A percentile compares a stretch with the other conserved stretches of the same genome.
Evolutionary conservation across 2,113 vertebrate genomes (phyloP).

Genomic region (Corythornis madagascariensis): DNA sequence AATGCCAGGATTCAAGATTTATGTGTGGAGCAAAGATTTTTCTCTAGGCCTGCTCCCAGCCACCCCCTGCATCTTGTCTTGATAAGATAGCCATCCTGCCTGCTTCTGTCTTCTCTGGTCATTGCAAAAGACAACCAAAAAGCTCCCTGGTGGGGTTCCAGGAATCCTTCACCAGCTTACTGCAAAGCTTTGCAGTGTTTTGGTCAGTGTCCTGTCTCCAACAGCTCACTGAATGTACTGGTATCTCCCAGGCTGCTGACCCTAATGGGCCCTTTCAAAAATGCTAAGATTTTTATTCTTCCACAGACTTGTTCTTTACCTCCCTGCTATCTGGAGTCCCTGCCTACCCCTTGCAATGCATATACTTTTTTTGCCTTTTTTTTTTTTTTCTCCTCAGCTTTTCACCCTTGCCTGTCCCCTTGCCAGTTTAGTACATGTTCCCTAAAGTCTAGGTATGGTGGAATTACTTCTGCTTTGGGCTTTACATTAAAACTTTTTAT

Average conservation of each 20-base stretch:
- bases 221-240: neutral
- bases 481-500: neutral
- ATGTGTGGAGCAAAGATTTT: neutral
- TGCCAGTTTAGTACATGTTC: neutral
- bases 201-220: neutral
- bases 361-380: neutral
- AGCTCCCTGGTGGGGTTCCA: neutral
- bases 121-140: neutral
- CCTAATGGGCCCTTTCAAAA: neutral
- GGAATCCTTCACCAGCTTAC: neutral
- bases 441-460: neutral
- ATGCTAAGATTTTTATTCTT: neutral
- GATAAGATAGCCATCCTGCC: neutral
- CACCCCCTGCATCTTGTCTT: neutral
- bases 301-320: neutral
- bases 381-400: neutral
- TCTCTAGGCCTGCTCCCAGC: neutral
- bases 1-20: constrained; percentile 22
- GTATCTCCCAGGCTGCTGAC: neutral
- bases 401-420: neutral
- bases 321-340: neutral
- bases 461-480: neutral
- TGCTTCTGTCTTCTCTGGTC: neutral
- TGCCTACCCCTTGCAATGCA: neutral
- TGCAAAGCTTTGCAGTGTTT: neutral